Evolutionary conservation across 2,888 invertebrate species (phyloP).

Genomic region (Drosophila gaucha): DNA sequence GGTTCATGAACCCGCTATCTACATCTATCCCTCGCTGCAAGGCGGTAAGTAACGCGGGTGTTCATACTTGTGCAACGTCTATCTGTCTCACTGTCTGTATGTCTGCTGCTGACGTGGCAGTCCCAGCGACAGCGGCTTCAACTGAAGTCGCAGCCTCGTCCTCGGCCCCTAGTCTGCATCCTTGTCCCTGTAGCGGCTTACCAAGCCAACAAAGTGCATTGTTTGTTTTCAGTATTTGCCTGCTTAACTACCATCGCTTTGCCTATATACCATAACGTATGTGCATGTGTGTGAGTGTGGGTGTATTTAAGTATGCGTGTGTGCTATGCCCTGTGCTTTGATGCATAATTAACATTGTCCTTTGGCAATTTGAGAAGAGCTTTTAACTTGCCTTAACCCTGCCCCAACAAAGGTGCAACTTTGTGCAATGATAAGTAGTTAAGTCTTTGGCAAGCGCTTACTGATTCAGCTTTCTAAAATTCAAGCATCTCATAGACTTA

Average conservation of each 20-base stretch:
- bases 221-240: slow-evolving; percentile 77
- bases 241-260: slow-evolving; percentile 65
- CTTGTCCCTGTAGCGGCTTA: slow-evolving; percentile 68
- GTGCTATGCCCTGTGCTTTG: slow-evolving; percentile 56
- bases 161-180: slow-evolving; percentile 55
- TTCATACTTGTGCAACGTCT: slow-evolving; percentile 44
- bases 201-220: slow-evolving; percentile 79
- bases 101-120: slow-evolving; percentile 54
- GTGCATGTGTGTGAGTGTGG: background rate
- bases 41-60: slow-evolving; percentile 87
- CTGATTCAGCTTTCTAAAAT: slow-evolving; percentile 6
- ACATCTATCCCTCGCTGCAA: slow-evolving; percentile 90
- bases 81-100: slow-evolving; percentile 47
- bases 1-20: slow-evolving; percentile 90
- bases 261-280: background rate
- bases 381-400: slow-evolving; percentile 61
- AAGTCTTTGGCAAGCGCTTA: slow-evolving; percentile 39
- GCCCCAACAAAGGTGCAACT: slow-evolving; percentile 41
- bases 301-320: slow-evolving; percentile 15
- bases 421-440: slow-evolving; percentile 42
- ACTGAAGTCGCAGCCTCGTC: slow-evolving; percentile 38
- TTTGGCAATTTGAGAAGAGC: slow-evolving; percentile 73
- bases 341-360: slow-evolving; percentile 81
- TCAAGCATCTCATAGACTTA: slow-evolving; percentile 11
- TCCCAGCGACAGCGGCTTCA: too few species aligned